phyloP scores from a whole-genome alignment of 2,888 invertebrate species.

The Mactromeris polynyma region DNA sequence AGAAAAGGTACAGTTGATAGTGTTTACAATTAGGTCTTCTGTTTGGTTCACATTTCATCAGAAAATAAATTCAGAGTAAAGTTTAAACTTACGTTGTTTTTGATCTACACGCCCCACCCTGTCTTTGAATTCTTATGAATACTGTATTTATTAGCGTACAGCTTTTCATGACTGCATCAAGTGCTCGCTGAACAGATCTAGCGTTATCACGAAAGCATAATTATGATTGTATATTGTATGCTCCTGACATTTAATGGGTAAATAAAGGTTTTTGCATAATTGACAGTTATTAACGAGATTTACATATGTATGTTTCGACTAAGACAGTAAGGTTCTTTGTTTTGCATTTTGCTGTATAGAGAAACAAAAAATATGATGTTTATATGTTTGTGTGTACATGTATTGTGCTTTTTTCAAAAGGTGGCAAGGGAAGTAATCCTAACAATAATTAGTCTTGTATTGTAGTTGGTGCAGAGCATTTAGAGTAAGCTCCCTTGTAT shows the following conservation, averaged over 20 bases:
- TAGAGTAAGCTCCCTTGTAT: constrained; percentile 30
- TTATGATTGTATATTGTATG: constrained; percentile 23
- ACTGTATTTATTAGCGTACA: not conserved
- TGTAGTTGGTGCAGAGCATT: not conserved
- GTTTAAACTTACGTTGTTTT: not conserved
- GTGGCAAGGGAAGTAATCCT: constrained; percentile 44
- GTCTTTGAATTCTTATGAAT: not conserved
- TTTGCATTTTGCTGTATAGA: not conserved
- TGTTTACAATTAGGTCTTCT: not conserved
- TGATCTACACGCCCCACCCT: not conserved
- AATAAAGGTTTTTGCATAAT: constrained; percentile 7
- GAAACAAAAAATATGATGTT: not conserved
- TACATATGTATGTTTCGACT: not conserved
- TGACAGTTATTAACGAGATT: not conserved
- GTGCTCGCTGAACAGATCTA: not conserved
- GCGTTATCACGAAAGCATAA: not conserved
- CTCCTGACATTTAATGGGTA: not conserved
- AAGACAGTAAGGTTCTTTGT: not conserved
- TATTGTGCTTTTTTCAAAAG: not conserved
- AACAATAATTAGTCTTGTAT: constrained; percentile 12
- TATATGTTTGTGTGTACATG: not conserved
- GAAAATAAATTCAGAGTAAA: not conserved
- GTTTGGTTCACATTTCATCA: not conserved
- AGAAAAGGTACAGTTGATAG: not conserved
- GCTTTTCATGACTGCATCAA: not conserved